These are phyloP conservation scores for Brachionus plicatilis DNA, from an alignment of 1,140 invertebrate species.

Conservation along the genomic window DNA sequence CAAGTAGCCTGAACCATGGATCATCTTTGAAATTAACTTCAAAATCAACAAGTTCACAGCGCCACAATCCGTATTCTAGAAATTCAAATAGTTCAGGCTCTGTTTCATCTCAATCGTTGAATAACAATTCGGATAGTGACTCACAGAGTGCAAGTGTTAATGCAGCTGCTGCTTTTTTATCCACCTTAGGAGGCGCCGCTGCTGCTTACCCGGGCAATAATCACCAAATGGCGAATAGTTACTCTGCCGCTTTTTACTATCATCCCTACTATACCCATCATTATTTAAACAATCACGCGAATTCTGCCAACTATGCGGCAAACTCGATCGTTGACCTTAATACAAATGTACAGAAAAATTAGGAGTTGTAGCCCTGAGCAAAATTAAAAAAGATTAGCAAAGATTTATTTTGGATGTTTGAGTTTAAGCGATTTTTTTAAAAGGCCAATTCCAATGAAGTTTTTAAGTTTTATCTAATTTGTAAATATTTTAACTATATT, in stretches of 20 bases:
- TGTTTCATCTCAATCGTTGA: neutral
- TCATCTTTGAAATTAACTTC: neutral
- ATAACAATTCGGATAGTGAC: neutral
- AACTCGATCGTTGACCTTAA: neutral
- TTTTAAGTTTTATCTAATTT: neutral
- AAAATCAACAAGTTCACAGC: neutral
- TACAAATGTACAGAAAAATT: conserved; percentile 20
- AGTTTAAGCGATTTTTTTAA: neutral
- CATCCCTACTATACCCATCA: conserved; percentile 12
- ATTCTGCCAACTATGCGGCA: neutral
- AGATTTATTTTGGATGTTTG: neutral
- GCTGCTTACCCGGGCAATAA: neutral
- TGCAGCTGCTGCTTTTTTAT: conserved; percentile 28
- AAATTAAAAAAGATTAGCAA: too few relatives aligned
- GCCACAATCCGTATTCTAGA: conserved; percentile 10
- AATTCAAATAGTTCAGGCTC: neutral
- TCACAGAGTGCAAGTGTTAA: neutral
- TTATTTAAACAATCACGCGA: conserved; percentile 9
- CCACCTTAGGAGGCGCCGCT: neutral
- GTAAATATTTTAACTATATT: neutral
- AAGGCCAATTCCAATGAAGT: neutral
- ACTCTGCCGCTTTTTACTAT: conserved; percentile 21
- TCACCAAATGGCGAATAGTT: neutral
- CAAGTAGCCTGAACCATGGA: neutral
- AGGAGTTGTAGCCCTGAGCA: neutral